Conservation (phyloP, 2,888 invertebrate species). For the Lampropteryx suffumata region DNA sequence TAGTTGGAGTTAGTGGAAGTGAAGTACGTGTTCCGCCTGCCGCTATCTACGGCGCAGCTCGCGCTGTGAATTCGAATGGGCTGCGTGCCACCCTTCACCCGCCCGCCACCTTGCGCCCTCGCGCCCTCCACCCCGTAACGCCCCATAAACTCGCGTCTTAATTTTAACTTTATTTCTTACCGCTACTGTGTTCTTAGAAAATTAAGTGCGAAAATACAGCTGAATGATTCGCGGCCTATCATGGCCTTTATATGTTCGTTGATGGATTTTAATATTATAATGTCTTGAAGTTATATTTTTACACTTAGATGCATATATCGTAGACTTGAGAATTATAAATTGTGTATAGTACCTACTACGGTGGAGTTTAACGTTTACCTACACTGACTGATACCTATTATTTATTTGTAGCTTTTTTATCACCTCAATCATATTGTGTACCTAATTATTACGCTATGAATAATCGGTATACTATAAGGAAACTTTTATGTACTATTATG, state of each 20-base stretch:
- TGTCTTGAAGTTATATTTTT: background rate
- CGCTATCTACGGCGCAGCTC: slow-evolving; percentile 79
- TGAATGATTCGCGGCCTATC: slow-evolving; percentile 64
- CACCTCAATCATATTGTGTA: too few species aligned
- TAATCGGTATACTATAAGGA: too few species aligned
- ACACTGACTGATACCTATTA: background rate
- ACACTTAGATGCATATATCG: background rate
- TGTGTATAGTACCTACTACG: background rate
- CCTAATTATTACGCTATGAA: too few species aligned
- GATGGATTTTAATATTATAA: slow-evolving; percentile 13
- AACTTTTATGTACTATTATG: too few species aligned
- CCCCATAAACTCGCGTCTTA: slow-evolving; percentile 82
- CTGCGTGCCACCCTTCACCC: slow-evolving; percentile 44
- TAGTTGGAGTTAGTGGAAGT: slow-evolving; percentile 83
- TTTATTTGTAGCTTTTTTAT: too few species aligned
- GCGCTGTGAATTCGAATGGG: slow-evolving; percentile 80
- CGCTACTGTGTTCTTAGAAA: slow-evolving; percentile 76
- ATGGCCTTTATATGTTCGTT: slow-evolving; percentile 38
- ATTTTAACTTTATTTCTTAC: slow-evolving; percentile 83
- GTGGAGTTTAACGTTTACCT: background rate
- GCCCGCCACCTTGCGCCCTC: slow-evolving; percentile 43
- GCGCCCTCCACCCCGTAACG: slow-evolving; percentile 74
- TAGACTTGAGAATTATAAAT: background rate
- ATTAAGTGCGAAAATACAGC: slow-evolving; percentile 79
- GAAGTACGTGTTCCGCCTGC: slow-evolving; percentile 82